These are phyloP conservation scores for Mimas tiliae DNA, from an alignment of 2,888 invertebrate species.

Conservation along the genomic window DNA sequence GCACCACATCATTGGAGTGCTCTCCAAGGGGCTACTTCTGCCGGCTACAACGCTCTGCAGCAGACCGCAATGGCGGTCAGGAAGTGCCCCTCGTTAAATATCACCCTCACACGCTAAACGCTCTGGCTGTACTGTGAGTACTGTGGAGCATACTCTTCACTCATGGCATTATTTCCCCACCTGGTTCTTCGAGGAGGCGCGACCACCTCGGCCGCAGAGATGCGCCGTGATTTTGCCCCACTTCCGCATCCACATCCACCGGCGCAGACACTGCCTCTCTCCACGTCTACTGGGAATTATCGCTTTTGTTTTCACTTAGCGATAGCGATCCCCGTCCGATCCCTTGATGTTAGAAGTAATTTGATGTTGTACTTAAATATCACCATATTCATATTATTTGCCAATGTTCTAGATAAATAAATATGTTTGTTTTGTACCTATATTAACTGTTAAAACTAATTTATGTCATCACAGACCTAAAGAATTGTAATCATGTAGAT, in stretches of 20 bases:
- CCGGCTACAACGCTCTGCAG: constrained; percentile 82
- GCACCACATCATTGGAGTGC: constrained; percentile 76
- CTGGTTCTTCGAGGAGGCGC: background rate
- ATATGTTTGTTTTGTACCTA: constrained; percentile 49
- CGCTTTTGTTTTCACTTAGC: constrained; percentile 36
- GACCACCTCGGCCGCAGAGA: background rate
- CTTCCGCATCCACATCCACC: constrained; percentile 11
- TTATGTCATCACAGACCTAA: constrained; percentile 30
- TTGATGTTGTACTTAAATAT: constrained; percentile 62
- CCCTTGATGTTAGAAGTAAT: constrained; percentile 63
- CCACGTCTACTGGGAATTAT: constrained; percentile 8
- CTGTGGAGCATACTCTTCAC: background rate
- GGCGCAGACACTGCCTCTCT: constrained; percentile 15
- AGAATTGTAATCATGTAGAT: constrained; percentile 1
- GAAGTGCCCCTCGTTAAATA: constrained; percentile 91
- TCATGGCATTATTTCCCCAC: background rate
- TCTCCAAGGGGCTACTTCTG: constrained; percentile 78
- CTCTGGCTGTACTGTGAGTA: constrained; percentile 23
- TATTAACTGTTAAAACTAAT: constrained; percentile 40
- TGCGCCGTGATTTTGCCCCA: background rate
- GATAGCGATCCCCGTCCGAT: constrained; percentile 58
- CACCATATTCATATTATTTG: constrained; percentile 60
- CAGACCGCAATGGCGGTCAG: constrained; percentile 86
- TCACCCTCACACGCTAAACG: constrained; percentile 86
- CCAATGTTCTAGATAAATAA: constrained; percentile 47